phyloP scores from a whole-genome alignment of 2,797 vertebrate species.

The Microctenopoma steveboyesi region DNA sequence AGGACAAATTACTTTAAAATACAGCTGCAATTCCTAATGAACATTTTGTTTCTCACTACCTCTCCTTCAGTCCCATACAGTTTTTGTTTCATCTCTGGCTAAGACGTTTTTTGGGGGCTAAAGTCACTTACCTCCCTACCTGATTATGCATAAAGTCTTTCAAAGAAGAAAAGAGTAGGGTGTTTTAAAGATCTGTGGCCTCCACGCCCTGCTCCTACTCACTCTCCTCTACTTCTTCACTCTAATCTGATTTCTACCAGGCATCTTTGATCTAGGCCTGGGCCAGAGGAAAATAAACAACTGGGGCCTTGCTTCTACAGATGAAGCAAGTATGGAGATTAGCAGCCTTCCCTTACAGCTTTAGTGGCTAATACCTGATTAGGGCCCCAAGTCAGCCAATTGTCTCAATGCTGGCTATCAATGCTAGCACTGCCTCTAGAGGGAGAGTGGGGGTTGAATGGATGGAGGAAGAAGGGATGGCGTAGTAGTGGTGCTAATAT shows the following conservation, averaged over 20 bases:
- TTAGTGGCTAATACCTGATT: constrained; percentile 98
- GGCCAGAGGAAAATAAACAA: constrained; percentile 86
- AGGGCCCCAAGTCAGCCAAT: constrained; percentile 91
- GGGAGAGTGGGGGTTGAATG: constrained; percentile 56
- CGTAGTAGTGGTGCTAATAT: constrained; percentile 58
- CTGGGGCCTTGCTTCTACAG: constrained; percentile 89
- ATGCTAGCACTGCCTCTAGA: constrained; percentile 88
- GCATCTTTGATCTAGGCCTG: constrained; percentile 92
- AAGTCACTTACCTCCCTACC: constrained; percentile 59
- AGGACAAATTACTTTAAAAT: constrained; percentile 21
- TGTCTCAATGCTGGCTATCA: constrained; percentile 93
- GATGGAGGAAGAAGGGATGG: constrained; percentile 48
- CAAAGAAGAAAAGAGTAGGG: constrained; percentile 76
- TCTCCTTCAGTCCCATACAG: constrained; percentile 40
- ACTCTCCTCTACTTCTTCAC: constrained; percentile 76
- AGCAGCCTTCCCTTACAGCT: constrained; percentile 93
- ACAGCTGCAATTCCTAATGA: constrained; percentile 20
- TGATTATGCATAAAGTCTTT: constrained; percentile 85
- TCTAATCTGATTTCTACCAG: constrained; percentile 95
- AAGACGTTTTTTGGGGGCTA: constrained; percentile 53
- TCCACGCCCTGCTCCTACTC: constrained; percentile 80
- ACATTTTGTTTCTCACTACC: constrained; percentile 41
- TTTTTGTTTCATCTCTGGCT: constrained; percentile 61
- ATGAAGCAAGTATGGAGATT: constrained; percentile 99
- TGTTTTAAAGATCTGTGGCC: constrained; percentile 81